A percentile compares a stretch with the other conserved stretches of the same genome.
phyloP scores from a whole-genome alignment of 2,888 invertebrate species.

The Nomada goodeniana region DNA sequence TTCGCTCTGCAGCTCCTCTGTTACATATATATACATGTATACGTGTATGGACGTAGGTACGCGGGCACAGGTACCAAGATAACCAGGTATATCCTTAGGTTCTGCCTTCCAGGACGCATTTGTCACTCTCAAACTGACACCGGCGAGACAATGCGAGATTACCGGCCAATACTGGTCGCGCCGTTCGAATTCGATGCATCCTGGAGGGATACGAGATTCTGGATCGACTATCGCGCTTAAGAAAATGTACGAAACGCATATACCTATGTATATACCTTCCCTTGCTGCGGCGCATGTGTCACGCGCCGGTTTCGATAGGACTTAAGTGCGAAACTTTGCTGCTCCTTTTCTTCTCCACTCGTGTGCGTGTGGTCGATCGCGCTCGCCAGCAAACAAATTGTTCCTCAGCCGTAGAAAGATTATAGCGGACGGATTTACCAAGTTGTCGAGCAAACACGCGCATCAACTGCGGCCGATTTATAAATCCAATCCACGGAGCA shows the following conservation, averaged over 20 bases:
- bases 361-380: background rate
- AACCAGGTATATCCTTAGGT: constrained; percentile 66
- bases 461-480: background rate
- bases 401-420: background rate
- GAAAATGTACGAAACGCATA: constrained; percentile 38
- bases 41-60: constrained; percentile 4
- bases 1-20: constrained; percentile 63
- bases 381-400: background rate
- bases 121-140: constrained; percentile 76
- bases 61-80: constrained; percentile 62
- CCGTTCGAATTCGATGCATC: constrained; percentile 66
- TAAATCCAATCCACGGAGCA: background rate
- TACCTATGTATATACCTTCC: background rate
- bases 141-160: constrained; percentile 76
- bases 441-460: background rate
- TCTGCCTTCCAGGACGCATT: constrained; percentile 70
- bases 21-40: constrained; percentile 40
- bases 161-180: constrained; percentile 68
- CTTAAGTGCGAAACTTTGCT: constrained; percentile 25
- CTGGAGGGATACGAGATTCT: constrained; percentile 49
- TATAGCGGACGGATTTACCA: background rate
- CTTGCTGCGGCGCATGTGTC: background rate
- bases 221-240: constrained; percentile 31
- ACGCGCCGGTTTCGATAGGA: background rate
- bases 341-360: background rate